A percentile compares a stretch with the other conserved stretches of the same genome.
Evolutionary conservation across 2,888 invertebrate genomes (phyloP).

Genomic region (Xylota segnis): DNA sequence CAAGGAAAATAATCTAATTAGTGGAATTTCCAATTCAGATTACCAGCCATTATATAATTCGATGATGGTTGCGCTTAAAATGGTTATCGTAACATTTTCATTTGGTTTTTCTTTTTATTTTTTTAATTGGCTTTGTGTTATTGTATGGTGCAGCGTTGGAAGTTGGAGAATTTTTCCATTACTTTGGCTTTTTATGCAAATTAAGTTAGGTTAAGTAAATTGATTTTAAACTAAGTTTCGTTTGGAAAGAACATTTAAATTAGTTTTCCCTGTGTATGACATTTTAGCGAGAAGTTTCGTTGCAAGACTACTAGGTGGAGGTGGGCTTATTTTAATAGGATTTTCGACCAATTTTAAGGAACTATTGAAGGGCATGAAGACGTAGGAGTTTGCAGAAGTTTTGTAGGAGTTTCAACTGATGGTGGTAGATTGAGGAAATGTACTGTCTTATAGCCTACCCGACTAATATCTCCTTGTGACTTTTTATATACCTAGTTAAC

Average conservation of each 20-base stretch:
- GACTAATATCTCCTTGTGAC: too few relatives aligned
- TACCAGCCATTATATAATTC: conserved; percentile 61
- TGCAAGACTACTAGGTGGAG: neutral
- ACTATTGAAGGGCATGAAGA: neutral
- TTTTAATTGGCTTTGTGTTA: conserved; percentile 51
- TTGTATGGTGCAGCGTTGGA: conserved; percentile 1
- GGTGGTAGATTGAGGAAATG: too few relatives aligned
- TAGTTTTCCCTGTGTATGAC: conserved; percentile 50
- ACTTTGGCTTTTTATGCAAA: conserved; percentile 59
- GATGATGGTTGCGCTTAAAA: conserved; percentile 64
- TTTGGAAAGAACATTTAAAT: conserved; percentile 46
- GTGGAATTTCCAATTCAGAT: conserved; percentile 71
- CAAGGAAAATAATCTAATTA: conserved; percentile 66
- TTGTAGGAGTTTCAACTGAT: too few relatives aligned
- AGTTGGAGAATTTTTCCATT: conserved; percentile 49
- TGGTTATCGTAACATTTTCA: conserved; percentile 59
- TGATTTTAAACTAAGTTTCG: conserved; percentile 50
- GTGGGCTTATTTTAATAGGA: neutral
- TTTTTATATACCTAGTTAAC: too few relatives aligned
- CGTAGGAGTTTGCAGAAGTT: neutral
- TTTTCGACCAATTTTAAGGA: neutral
- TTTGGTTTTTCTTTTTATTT: conserved; percentile 8
- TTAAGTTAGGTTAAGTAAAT: conserved; percentile 58
- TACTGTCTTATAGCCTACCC: too few relatives aligned
- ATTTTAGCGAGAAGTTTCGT: conserved; percentile 33